A percentile compares a stretch with the other conserved stretches of the same genome.
Evolutionary conservation across 2,888 invertebrate species (phyloP).

Genomic region (Eristalinus sepulchralis): DNA sequence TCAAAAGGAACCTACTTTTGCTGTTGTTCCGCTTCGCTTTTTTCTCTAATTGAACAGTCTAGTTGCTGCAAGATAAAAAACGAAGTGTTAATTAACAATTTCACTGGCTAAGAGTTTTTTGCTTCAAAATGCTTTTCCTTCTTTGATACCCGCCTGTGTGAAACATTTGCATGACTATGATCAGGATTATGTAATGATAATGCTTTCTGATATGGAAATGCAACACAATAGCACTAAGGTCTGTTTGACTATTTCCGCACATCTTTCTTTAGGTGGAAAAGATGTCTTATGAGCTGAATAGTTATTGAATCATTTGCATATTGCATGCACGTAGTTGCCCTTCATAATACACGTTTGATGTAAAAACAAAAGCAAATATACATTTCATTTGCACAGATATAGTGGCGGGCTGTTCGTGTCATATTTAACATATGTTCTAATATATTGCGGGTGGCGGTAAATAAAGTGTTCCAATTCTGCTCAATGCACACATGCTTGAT

Average conservation of each 20-base stretch:
- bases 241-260: background rate
- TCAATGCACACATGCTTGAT: background rate
- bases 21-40: background rate
- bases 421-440: background rate
- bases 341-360: background rate
- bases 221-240: background rate
- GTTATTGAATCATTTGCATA: background rate
- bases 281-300: background rate
- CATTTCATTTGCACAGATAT: background rate
- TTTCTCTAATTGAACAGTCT: background rate
- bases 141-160: background rate
- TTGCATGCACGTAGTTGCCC: background rate
- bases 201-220: background rate
- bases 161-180: background rate
- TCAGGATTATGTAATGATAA: background rate
- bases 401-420: too few species aligned
- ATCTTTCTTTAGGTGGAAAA: background rate
- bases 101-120: background rate
- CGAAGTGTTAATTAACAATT: background rate
- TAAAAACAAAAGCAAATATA: background rate
- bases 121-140: background rate
- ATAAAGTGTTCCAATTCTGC: background rate
- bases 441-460: background rate
- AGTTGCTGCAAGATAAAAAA: background rate
- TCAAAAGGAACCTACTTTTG: background rate